phyloP scores from a whole-genome alignment of 2,113 vertebrate species.

The Nansenia antarctica region DNA sequence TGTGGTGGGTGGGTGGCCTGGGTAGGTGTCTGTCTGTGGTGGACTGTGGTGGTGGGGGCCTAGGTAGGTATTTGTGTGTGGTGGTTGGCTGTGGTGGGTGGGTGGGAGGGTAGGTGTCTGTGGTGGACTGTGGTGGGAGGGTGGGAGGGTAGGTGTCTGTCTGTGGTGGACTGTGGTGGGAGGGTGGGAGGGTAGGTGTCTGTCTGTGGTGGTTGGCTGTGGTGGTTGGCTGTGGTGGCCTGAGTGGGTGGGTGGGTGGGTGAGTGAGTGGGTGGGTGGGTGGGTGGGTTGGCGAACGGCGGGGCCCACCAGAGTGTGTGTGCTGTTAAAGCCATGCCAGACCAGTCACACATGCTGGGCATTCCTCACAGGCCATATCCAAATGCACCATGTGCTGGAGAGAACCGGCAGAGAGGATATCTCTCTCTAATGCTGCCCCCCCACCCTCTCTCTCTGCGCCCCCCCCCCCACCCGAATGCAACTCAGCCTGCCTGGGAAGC shows the following conservation, averaged over 20 bases:
- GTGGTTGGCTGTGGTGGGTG: neutral
- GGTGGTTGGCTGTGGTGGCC: neutral
- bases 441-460: neutral
- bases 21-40: neutral
- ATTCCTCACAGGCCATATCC: conserved; percentile 29
- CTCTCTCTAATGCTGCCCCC: neutral
- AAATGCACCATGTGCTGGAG: conserved; percentile 20
- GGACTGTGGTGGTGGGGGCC: too few species aligned
- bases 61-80: too few species aligned
- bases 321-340: conserved; percentile 29
- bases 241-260: neutral
- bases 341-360: conserved; percentile 27
- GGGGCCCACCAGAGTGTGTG: conserved; percentile 16
- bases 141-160: neutral
- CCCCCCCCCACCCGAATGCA: neutral
- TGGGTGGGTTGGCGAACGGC: neutral
- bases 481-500: neutral
- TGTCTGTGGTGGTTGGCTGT: too few species aligned
- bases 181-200: neutral
- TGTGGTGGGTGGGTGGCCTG: too few species aligned
- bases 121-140: neutral
- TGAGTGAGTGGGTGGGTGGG: neutral
- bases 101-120: too few species aligned
- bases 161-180: neutral
- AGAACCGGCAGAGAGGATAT: conserved; percentile 13